Evolutionary conservation across 2,888 invertebrate species (phyloP), one percentile per base, ranked within the genome.

Genomic region (Eupsilia transversa): DNA sequence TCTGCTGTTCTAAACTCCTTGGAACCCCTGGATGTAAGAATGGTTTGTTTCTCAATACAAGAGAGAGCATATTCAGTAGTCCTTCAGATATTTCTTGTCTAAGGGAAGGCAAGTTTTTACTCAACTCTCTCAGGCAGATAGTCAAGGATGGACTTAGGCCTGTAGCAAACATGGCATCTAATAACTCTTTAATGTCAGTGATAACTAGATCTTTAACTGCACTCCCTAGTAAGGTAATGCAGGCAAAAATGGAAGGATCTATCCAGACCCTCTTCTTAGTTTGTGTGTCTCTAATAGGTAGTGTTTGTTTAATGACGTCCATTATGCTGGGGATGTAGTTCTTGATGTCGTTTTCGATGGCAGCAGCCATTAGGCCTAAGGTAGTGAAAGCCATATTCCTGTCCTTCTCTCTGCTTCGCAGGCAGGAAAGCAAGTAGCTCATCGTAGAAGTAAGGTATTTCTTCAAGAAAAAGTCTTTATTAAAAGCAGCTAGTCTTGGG

Each of bases 401-500:
- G 91, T 99, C 99, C 88, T 98, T 98, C 84, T 99, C 99, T 84
- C 98, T 97, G 30, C 98, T 97, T 60, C 98, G 97, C 67, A 99
- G 94, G 49, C 98, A 98, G 33, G 97, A 95, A 65, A 99, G 94
- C 74, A 99, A 96, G 93, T 99, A 98, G 82, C 96, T 97, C 94
- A 99, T 98, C 0, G 98, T 97, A 0, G 97, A 97, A 57, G 96
- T 97, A 0, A 99, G 94, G 93, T 99, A 98, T 86, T 97, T 97
- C 74, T 97, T 97, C 0, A 98, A 97, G 91, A 99, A 99, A 74
- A 97, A 97, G 10, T 97, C 97, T 77, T 97, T 98, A 92, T 99
- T 98, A 89, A 99, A 99, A n/a, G 99, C 99, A 10, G 99, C 99
- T 69, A 99, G 94, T 83, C 99, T 97, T 1, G 99, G 99, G 77